Conservation (phyloP, 2,113 vertebrate genomes). For the Myotis brandtii region DNA sequence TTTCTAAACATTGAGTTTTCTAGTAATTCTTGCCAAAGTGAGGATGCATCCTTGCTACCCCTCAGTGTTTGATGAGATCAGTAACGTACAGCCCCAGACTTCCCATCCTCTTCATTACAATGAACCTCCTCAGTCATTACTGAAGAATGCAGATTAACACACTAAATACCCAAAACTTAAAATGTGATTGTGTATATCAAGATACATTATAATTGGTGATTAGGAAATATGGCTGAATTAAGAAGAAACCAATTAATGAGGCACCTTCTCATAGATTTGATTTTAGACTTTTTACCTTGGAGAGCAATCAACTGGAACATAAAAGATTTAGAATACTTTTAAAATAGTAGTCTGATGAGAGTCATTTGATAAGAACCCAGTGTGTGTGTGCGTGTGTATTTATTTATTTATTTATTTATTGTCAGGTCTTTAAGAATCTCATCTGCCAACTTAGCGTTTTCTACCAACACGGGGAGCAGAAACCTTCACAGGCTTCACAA, state of each 20-base stretch:
- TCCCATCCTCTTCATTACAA: background rate
- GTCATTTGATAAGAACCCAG: background rate
- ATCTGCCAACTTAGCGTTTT: too few species aligned
- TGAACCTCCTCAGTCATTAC: background rate
- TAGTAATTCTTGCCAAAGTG: background rate
- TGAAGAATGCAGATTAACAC: background rate
- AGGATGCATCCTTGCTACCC: background rate
- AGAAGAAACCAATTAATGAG: background rate
- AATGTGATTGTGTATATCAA: background rate
- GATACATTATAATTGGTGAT: background rate
- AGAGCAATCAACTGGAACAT: background rate
- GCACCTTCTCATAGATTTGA: background rate
- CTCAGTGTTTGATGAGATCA: background rate
- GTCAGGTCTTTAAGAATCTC: too few species aligned
- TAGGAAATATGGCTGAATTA: background rate
- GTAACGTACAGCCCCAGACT: background rate
- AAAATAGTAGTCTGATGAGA: background rate
- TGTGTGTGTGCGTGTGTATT: too few species aligned
- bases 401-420: too few species aligned
- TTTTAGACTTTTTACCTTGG: constrained; percentile 14
- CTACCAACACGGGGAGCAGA: too few species aligned
- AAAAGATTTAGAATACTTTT: background rate
- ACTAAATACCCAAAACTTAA: background rate
- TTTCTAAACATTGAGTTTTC: background rate
- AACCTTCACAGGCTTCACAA: too few species aligned